phyloP scores from a whole-genome alignment of 1,140 invertebrate genomes.

The Drosophila lowei region DNA sequence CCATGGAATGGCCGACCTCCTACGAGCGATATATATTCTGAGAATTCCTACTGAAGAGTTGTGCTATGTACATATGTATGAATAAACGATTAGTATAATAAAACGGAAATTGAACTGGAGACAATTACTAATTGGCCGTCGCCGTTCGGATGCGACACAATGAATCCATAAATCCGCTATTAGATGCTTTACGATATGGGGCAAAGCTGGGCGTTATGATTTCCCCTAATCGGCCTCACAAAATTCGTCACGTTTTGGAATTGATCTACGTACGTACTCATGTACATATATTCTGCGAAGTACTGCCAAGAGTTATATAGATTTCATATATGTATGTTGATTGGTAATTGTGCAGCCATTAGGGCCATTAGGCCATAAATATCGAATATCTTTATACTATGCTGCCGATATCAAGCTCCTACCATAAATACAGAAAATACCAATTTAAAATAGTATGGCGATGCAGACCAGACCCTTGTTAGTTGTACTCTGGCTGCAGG shows the following conservation, averaged over 20 bases:
- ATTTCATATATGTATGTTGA: constrained; percentile 7
- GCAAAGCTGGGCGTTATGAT: constrained; percentile 37
- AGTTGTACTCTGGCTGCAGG: constrained; percentile 19
- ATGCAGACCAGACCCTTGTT: background rate
- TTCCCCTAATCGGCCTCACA: constrained; percentile 9
- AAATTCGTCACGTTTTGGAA: constrained; percentile 5
- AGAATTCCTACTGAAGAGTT: background rate
- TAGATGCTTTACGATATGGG: constrained; percentile 30
- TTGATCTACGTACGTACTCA: constrained; percentile 9
- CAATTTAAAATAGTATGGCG: constrained; percentile 23
- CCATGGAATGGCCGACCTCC: constrained; percentile 67
- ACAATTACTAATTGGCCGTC: background rate
- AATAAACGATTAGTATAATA: no score
- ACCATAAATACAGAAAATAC: constrained; percentile 16
- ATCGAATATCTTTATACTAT: constrained; percentile 55
- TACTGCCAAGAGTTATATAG: no score
- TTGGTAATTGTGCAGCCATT: constrained; percentile 24
- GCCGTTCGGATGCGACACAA: constrained; percentile 28
- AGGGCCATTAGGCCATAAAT: constrained; percentile 36
- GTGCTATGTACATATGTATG: no score
- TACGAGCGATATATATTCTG: constrained; percentile 50
- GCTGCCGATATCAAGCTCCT: constrained; percentile 37
- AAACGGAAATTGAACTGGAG: constrained; percentile 4
- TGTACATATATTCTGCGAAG: no score
- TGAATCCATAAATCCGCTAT: constrained; percentile 42